phyloP scores from a whole-genome alignment of 1,140 invertebrate species.

The Drosophila bocki region DNA sequence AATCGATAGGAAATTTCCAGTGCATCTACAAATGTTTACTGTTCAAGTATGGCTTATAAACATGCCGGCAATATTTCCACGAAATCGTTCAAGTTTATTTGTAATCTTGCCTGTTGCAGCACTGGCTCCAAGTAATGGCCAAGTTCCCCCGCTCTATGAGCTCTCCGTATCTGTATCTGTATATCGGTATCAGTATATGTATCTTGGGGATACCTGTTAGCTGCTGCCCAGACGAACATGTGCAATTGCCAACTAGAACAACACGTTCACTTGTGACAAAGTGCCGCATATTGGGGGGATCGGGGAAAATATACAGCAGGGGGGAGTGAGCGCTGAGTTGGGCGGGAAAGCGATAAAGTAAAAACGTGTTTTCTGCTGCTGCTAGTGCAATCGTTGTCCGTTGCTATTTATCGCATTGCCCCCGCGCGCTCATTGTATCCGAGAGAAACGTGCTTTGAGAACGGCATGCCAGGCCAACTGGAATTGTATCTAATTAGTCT shows the following conservation, averaged over 20 bases:
- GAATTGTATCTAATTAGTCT: slow-evolving; percentile 84
- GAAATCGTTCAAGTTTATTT: slow-evolving; percentile 19
- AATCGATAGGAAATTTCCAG: slow-evolving; percentile 2
- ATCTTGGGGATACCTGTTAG: slow-evolving; percentile 53
- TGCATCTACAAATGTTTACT: not conserved
- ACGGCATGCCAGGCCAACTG: slow-evolving; percentile 74
- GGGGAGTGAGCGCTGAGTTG: not conserved
- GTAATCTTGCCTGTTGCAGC: slow-evolving; percentile 20
- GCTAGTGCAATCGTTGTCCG: slow-evolving; percentile 57
- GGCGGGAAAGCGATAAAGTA: slow-evolving; percentile 64
- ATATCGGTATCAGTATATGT: slow-evolving; percentile 40
- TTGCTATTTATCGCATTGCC: slow-evolving; percentile 69
- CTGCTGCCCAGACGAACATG: slow-evolving; percentile 56
- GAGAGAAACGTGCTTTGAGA: slow-evolving; percentile 73
- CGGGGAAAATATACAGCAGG: slow-evolving; percentile 16
- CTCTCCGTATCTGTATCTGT: slow-evolving; percentile 10
- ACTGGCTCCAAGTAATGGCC: slow-evolving; percentile 18
- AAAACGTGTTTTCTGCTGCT: slow-evolving; percentile 74
- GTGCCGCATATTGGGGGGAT: slow-evolving; percentile 55
- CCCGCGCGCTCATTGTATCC: slow-evolving; percentile 23
- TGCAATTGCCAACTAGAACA: slow-evolving; percentile 82
- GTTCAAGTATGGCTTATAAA: not conserved
- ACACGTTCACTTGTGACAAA: slow-evolving; percentile 79
- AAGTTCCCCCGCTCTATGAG: slow-evolving; percentile 9
- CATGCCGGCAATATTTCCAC: slow-evolving; percentile 9